Conservation (phyloP, 2,113 vertebrate species). For the Bungarus multicinctus region DNA sequence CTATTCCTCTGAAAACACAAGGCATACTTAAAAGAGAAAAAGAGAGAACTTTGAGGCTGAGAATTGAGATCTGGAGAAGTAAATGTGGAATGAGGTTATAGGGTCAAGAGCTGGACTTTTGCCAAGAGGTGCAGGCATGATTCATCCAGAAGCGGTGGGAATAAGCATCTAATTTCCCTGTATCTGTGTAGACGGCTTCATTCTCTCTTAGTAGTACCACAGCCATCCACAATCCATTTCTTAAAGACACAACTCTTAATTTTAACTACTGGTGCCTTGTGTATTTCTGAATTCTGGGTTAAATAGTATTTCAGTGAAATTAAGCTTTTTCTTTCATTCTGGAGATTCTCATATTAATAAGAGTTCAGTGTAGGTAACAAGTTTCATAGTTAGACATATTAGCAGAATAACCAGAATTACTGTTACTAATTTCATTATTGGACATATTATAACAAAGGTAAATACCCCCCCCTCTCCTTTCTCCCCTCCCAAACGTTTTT, state of each 20-base stretch:
- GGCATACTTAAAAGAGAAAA: slow-evolving; percentile 9
- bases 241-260: not conserved
- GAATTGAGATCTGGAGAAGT: slow-evolving; percentile 53
- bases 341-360: slow-evolving; percentile 19
- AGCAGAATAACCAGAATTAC: slow-evolving; percentile 36
- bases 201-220: slow-evolving; percentile 44
- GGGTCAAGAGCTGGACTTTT: slow-evolving; percentile 62
- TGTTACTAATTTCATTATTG: not conserved
- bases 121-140: slow-evolving; percentile 39
- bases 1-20: not conserved
- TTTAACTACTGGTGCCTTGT: slow-evolving; percentile 16
- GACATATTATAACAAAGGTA: slow-evolving; percentile 47
- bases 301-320: slow-evolving; percentile 3
- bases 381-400: slow-evolving; percentile 49
- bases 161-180: slow-evolving; percentile 56
- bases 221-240: slow-evolving; percentile 27
- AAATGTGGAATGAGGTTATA: slow-evolving; percentile 44
- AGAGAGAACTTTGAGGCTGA: slow-evolving; percentile 39
- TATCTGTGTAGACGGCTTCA: slow-evolving; percentile 35
- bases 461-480: not conserved
- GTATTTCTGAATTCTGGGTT: slow-evolving; percentile 7
- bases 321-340: not conserved
- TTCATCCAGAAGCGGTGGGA: slow-evolving; percentile 61
- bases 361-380: slow-evolving; percentile 18
- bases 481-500: not conserved